These are phyloP conservation scores for Sipunculus nudus DNA, from an alignment of 2,888 invertebrate genomes.

Conservation along the genomic window DNA sequence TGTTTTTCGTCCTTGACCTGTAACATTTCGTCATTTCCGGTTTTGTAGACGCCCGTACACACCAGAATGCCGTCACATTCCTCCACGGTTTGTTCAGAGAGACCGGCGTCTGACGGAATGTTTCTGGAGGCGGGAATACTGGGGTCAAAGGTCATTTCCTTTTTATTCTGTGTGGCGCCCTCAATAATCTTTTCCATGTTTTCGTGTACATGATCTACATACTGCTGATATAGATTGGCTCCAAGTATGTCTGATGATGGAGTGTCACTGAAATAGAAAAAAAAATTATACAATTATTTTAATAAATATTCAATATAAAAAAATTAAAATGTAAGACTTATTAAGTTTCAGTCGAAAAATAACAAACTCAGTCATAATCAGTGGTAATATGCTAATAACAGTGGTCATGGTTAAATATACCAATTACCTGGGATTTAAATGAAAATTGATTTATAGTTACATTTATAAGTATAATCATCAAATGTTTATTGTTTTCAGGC, in stretches of 20 bases:
- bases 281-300: too few relatives aligned
- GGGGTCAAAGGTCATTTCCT: too few relatives aligned
- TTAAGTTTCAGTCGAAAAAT: too few relatives aligned
- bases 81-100: conserved; percentile 57
- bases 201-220: conserved; percentile 40
- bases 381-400: too few relatives aligned
- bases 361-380: too few relatives aligned
- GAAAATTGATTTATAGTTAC: too few relatives aligned
- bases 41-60: conserved; percentile 63
- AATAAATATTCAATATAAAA: too few relatives aligned
- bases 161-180: conserved; percentile 13
- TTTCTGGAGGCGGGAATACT: conserved; percentile 52
- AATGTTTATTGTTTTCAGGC: too few relatives aligned
- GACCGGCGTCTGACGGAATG: conserved; percentile 50
- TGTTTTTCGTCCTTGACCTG: conserved; percentile 36
- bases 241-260: conserved; percentile 65
- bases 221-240: conserved; percentile 63
- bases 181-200: conserved; percentile 30
- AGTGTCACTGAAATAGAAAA: conserved; percentile 62
- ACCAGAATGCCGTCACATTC: conserved; percentile 58
- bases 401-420: too few relatives aligned
- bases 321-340: too few relatives aligned
- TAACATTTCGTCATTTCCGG: conserved; percentile 39
- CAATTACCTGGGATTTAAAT: too few relatives aligned
- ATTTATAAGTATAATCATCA: too few relatives aligned